Conservation (phyloP, 2,113 vertebrate species). For the Tychaedon coryphoeus region DNA sequence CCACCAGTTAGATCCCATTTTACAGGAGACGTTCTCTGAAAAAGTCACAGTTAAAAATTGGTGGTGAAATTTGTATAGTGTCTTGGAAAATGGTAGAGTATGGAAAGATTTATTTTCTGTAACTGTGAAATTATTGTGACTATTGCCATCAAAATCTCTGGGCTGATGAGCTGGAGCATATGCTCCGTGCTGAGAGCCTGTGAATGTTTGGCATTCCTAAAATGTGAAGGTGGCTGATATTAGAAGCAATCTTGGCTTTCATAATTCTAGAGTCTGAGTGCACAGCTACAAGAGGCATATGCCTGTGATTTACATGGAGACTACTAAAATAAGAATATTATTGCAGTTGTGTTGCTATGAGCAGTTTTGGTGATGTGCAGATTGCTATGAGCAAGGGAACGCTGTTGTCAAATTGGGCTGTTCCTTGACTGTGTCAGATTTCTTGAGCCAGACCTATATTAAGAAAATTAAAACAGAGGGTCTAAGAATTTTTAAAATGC, state of each 20-base stretch:
- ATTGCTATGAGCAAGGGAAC: neutral
- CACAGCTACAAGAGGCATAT: neutral
- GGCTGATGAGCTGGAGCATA: slow-evolving; percentile 44
- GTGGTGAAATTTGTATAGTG: neutral
- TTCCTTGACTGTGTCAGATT: neutral
- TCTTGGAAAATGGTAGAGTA: neutral
- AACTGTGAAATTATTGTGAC: slow-evolving; percentile 49
- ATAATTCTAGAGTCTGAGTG: slow-evolving; percentile 17
- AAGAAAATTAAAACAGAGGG: neutral
- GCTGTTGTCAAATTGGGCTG: neutral
- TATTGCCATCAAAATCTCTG: slow-evolving; percentile 42
- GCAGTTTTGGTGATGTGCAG: neutral
- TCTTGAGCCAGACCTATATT: neutral
- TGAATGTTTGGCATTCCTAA: slow-evolving; percentile 37
- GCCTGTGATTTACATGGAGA: slow-evolving; percentile 4
- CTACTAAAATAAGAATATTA: slow-evolving; percentile 37
- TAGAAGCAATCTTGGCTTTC: slow-evolving; percentile 49
- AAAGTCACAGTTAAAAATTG: neutral
- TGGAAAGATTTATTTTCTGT: slow-evolving; percentile 1
- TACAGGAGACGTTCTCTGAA: neutral
- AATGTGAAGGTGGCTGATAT: slow-evolving; percentile 50
- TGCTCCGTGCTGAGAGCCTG: slow-evolving; percentile 10
- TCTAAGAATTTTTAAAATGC: neutral
- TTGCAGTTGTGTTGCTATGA: slow-evolving; percentile 27
- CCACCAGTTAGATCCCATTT: neutral